Base-by-base conservation (phyloP, 2,797 vertebrate species). In the Aphelocoma californica region DNA sequence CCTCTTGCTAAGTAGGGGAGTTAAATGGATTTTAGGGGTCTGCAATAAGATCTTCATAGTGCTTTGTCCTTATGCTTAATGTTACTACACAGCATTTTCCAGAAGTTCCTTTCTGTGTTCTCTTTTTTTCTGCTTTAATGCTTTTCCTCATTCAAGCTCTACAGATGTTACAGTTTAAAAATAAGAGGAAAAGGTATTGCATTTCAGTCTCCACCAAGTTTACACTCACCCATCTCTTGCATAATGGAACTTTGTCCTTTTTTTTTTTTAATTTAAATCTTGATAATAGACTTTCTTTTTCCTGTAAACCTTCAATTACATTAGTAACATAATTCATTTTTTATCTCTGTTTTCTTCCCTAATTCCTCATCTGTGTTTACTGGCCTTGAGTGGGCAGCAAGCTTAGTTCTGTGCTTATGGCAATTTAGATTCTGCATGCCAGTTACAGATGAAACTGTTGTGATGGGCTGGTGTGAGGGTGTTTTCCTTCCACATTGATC, bases 21-120 rank as follows among this genome's bases (percentile, higher is more conserved):
- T 88, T 83, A 94, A 70, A 79, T 87, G 88, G 79, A 65, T 90
- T 95, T 93, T 90, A 92, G 88, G 8, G 11, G 72, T 65, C 79
- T 92, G 87, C 81, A 95, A 50, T 60, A 88, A 78, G 64, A 64
- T 91, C 64, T 93, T 95, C 73, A 29, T 64, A 38, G 56, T 31
- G 47, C 25, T 54, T 56, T 89, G 38, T 81, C 66, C 23, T 45
- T 67, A 7, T n/a, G 79, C 45, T 91, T 65, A 28, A 66, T 31
- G 51, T 91, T 91, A 66, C 66, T 84, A 50, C 44, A 72, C 42
- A 81, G 60, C 48, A 29, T 83, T 96, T 93, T 87, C 44, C 62
- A 91, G 56, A 40, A 72, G 45, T 79, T 94, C 29, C 40, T 77
- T 80, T 80, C 64, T 61, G 8, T 80, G 14, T 50, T 28, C 5